These are phyloP conservation scores for Clavelina lepadiformis DNA, from an alignment of 23 tunicate species.

Conservation along the genomic window DNA sequence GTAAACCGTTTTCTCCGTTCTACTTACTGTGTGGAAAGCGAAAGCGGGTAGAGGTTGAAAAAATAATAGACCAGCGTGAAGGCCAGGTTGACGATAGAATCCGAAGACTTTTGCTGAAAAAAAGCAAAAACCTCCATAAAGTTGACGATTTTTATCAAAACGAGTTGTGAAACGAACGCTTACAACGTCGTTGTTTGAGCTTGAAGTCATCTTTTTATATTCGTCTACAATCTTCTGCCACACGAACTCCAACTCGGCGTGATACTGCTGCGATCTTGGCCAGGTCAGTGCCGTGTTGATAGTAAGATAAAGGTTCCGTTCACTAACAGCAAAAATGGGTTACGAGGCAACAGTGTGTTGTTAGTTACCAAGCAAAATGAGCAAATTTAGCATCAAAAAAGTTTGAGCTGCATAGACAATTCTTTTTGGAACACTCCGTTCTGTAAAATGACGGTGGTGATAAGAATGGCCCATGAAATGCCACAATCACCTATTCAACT, in stretches of 20 bases:
- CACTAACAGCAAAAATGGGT: too few species aligned
- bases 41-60: conserved; percentile 60
- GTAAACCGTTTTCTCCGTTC: too few species aligned
- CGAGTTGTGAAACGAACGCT: too few species aligned
- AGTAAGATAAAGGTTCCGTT: conserved; percentile 18
- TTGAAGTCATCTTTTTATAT: conserved; percentile 14
- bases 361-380: too few species aligned
- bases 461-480: too few species aligned
- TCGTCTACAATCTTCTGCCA: conserved; percentile 69
- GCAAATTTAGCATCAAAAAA: too few species aligned
- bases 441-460: too few species aligned
- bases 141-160: too few species aligned
- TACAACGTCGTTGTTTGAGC: neutral
- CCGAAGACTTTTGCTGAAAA: conserved; percentile 25
- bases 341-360: too few species aligned
- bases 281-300: conserved; percentile 36
- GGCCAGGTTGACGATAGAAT: conserved; percentile 35
- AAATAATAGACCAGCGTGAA: conserved; percentile 60
- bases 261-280: conserved; percentile 48
- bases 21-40: conserved; percentile 56
- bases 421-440: too few species aligned
- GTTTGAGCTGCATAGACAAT: too few species aligned
- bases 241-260: conserved; percentile 64
- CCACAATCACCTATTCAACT: conserved; percentile 20
- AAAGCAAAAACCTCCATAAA: too few species aligned